Evolutionary conservation across 2,888 invertebrate species (phyloP), one percentile per base, ranked within the genome.

Genomic region (Dolomedes plantarius): DNA sequence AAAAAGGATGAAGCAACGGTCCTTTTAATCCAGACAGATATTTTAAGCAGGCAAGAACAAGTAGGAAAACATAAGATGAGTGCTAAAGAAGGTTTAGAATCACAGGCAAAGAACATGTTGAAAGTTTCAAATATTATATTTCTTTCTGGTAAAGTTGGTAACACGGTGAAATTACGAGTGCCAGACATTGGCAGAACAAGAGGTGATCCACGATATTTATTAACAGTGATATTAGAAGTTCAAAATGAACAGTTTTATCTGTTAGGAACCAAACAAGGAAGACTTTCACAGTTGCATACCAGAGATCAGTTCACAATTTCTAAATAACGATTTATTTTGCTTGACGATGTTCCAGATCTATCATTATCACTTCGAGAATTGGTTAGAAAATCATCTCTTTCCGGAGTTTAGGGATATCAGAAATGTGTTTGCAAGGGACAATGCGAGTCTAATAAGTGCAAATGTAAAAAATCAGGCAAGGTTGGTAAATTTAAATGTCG

Each of bases 311-410:
- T 77, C 50, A 41, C 67, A 27, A 50, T 73, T 46, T 50, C 16
- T 29, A 23, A 50, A 73, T 73, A 50, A 50, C 46, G 73, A 50
- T 31, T 68, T 77, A 77, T 68, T 65, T 72, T 41, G 72, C 50
- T 72, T 50, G 72, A 72, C 29, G 29, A 50, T 72, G 50, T 72
- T 72, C 50, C 50, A 29, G 72, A 50, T 72, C 16, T 19, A 28
- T 28, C 72, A 50, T 72, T 72, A 72, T 72, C 31, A 50, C 29
- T 72, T 28, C 50, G 3, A 29, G 29, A 72, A 46, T 50, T 2
- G 27, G 1, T 50, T 50, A 36, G 46, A 72, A 72, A 50, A 27
- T 7, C 69, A 11, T 71, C 69, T 71, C 56, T 56, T 56, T 71
- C 41, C 13, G 5, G 19, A 71, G 39, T 36, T 71, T 71, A 71